Conservation (phyloP, 2,888 invertebrate species). For the Doris montereyensis region DNA sequence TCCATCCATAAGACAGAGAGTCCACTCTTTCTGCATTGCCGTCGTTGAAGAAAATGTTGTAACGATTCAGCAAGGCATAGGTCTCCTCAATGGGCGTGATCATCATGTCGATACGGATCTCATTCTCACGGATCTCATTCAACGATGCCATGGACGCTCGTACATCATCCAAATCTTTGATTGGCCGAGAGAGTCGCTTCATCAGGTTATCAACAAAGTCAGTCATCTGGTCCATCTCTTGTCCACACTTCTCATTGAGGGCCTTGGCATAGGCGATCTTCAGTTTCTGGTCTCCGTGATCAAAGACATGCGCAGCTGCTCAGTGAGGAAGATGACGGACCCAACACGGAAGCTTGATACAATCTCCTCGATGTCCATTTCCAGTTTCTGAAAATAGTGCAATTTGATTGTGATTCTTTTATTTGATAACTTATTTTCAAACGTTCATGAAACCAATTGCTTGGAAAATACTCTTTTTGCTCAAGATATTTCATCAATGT, state of each 20-base stretch:
- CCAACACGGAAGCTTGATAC: conserved; percentile 68
- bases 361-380: conserved; percentile 71
- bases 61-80: conserved; percentile 90
- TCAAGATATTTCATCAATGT: no score
- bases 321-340: conserved; percentile 71
- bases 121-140: conserved; percentile 90
- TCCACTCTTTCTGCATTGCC: conserved; percentile 95
- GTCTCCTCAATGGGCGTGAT: conserved; percentile 97
- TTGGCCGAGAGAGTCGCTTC: conserved; percentile 87
- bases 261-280: conserved; percentile 72
- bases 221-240: conserved; percentile 76
- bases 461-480: no score
- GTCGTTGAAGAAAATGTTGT: conserved; percentile 88
- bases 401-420: no score
- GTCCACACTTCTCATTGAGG: conserved; percentile 72
- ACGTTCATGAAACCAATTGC: no score
- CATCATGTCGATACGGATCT: conserved; percentile 91
- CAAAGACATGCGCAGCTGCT: conserved; percentile 84
- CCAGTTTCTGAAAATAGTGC: conserved; percentile 73
- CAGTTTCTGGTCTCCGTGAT: conserved; percentile 77
- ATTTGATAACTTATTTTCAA: no score
- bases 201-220: conserved; percentile 94
- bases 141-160: conserved; percentile 93
- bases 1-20: conserved; percentile 90
- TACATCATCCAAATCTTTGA: conserved; percentile 94